A percentile compares a stretch with the other conserved stretches of the same genome.
Evolutionary conservation across 23 tunicate species (phyloP).

Genomic region (Halocynthia aurantium): DNA sequence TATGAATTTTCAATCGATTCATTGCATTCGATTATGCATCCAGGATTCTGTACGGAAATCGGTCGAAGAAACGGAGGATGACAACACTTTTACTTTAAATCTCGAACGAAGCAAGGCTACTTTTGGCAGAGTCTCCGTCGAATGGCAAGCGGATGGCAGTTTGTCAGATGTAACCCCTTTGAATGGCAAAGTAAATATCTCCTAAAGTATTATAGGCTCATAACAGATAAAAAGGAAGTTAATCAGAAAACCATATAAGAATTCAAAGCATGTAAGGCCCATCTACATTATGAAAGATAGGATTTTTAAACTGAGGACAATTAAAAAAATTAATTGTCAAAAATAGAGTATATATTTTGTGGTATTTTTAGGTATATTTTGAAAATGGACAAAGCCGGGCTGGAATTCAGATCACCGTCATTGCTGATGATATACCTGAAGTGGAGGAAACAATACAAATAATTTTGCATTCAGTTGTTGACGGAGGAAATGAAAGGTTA

Average conservation of each 20-base stretch:
- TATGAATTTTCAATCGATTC: background rate
- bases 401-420: conserved; percentile 39
- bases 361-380: conserved; percentile 35
- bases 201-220: background rate
- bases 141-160: conserved; percentile 52
- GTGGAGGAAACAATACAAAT: conserved; percentile 46
- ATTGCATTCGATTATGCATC: background rate
- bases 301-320: too few relatives aligned
- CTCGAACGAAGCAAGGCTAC: conserved; percentile 34
- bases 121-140: conserved; percentile 50
- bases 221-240: too few relatives aligned
- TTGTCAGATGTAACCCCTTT: conserved; percentile 68
- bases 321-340: too few relatives aligned
- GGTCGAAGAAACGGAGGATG: conserved; percentile 44
- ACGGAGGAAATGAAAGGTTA: conserved; percentile 20
- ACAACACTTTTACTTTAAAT: conserved; percentile 50
- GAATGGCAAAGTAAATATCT: conserved; percentile 40
- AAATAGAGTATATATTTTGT: too few relatives aligned
- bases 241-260: too few relatives aligned
- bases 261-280: too few relatives aligned
- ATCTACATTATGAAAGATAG: too few relatives aligned
- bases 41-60: conserved; percentile 43
- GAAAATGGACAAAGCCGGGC: conserved; percentile 34
- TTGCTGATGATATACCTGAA: conserved; percentile 79
- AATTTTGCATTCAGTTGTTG: background rate